Conservation (phyloP, 2,113 vertebrate species). For the Dermatemys mawii region DNA sequence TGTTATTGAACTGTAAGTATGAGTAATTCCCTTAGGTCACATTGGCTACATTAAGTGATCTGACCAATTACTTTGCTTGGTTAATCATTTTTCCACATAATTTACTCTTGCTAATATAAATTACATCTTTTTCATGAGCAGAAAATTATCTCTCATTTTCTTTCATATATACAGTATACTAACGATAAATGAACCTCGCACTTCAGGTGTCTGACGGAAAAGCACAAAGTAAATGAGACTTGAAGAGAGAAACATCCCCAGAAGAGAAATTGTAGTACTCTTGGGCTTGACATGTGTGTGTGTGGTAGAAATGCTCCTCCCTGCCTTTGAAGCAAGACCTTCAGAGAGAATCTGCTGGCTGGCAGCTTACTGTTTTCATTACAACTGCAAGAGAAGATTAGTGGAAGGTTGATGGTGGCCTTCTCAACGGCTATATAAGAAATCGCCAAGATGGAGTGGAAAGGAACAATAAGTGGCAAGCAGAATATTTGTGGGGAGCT, state of each 20-base stretch:
- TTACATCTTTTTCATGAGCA: constrained; percentile 24
- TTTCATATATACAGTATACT: constrained; percentile 22
- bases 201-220: not conserved
- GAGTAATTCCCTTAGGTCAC: constrained; percentile 30
- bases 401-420: not conserved
- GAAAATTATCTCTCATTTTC: constrained; percentile 57
- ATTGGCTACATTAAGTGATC: not conserved
- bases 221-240: not conserved
- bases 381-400: not conserved
- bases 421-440: not conserved
- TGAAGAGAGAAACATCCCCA: not conserved
- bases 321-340: not conserved
- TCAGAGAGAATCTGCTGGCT: not conserved
- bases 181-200: constrained; percentile 16
- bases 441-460: not conserved
- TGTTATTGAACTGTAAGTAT: not conserved
- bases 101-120: constrained; percentile 15
- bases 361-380: not conserved
- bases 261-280: not conserved
- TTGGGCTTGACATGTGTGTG: not conserved
- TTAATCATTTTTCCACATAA: constrained; percentile 33
- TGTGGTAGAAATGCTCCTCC: not conserved
- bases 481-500: not conserved
- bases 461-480: not conserved
- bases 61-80: constrained; percentile 33